Evolutionary conservation across 2,888 invertebrate species (phyloP), one percentile per base, ranked within the genome.

Genomic region (Keiferia lycopersicella): DNA sequence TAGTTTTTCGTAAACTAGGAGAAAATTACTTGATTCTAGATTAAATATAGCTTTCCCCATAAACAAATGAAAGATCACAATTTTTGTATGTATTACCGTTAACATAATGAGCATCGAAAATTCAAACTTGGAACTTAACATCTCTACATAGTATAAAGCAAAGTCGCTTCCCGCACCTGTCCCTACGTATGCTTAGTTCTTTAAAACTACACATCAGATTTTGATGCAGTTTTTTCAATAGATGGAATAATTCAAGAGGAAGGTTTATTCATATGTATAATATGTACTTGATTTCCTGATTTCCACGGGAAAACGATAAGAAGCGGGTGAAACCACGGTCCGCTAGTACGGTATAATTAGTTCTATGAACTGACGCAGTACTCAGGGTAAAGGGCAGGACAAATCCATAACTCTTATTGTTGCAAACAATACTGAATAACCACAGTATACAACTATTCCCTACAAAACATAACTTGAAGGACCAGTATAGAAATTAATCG

Each of bases 321-420:
- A n/a, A n/a, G n/a, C n/a, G n/a, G n/a, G n/a, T n/a, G n/a, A n/a
- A n/a, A n/a, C n/a, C n/a, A n/a, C n/a, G n/a, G n/a, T n/a, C n/a
- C n/a, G n/a, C n/a, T n/a, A n/a, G n/a, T 78, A 82, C 81, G 80
- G 79, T 77, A 81, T 88, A 88, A 88, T 89, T 88, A n/a, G 83
- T 87, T 84, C 84, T 70, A 73, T 72, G 79, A 83, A 84, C 87
- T 87, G 88, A 88, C 88, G 88, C 84, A 86, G 81, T 84, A 79
- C 80, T 73, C 65, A 70, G 87, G 85, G 70, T 84, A 87, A 50
- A 69, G 79, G 87, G 87, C 73, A 88, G 82, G 74, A 75, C 73
- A 81, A 82, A 87, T 83, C 77, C 84, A 88, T 88, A 84, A 87
- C 82, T 87, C 84, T 78, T 76, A 71, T 70, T 69, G 74, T 73